Conservation (phyloP, 35 echinoderm and acorn worm species). For the Apostichopus californicus region DNA sequence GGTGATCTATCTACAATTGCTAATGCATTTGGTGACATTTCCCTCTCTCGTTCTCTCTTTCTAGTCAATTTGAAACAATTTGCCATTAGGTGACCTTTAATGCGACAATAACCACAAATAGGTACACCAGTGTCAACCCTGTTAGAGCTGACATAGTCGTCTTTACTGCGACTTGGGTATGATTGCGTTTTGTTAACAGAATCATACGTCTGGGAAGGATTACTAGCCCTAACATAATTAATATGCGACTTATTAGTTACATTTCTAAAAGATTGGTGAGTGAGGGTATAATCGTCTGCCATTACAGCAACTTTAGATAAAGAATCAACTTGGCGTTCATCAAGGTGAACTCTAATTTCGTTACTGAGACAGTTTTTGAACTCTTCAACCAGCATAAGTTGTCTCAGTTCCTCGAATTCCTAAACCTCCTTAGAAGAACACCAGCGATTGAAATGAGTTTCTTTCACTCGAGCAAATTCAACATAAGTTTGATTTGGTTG, state of each 20-base stretch:
- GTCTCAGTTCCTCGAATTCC: neutral
- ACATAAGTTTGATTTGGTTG: neutral
- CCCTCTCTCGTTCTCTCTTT: too few relatives aligned
- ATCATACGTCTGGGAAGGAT: neutral
- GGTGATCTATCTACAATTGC: too few relatives aligned
- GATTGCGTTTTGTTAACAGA: neutral
- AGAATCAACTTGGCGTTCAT: neutral
- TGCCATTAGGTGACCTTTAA: neutral
- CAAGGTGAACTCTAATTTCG: constrained; percentile 15
- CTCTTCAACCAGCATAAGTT: constrained; percentile 30
- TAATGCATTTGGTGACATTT: too few relatives aligned
- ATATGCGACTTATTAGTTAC: neutral
- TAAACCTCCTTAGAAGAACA: neutral
- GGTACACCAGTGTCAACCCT: neutral
- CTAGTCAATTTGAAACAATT: neutral
- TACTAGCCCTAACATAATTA: neutral
- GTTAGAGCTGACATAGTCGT: neutral
- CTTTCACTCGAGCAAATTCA: constrained; percentile 11
- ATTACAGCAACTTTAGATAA: constrained; percentile 8
- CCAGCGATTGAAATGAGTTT: constrained; percentile 13
- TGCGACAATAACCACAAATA: constrained; percentile 2
- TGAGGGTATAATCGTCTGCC: constrained; percentile 47
- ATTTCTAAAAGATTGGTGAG: neutral
- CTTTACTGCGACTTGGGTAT: neutral
- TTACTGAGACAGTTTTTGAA: constrained; percentile 6